Percentiles rank a stretch among this genome's conserved stretches.
Evolutionary conservation across 1,140 invertebrate species (phyloP).

Genomic region (Diploscapter pachys): DNA sequence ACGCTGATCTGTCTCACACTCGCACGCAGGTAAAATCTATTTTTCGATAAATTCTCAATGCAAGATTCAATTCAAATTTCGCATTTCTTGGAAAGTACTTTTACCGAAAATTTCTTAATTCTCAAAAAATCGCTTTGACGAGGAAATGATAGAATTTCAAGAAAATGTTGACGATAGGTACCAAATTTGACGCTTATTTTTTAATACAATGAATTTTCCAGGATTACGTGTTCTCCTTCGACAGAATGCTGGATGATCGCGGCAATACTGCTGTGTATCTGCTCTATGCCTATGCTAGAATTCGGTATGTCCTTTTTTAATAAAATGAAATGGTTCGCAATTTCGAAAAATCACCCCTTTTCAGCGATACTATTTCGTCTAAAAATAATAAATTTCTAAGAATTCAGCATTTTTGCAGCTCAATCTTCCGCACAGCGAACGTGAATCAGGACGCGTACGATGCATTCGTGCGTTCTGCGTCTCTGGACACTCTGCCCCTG

Average conservation of each 20-base stretch:
- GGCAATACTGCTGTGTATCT: constrained; percentile 98
- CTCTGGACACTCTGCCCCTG: constrained; percentile 62
- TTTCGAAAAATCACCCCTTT: constrained; percentile 9
- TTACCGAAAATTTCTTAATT: too few species aligned
- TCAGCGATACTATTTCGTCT: too few species aligned
- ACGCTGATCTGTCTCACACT: constrained; percentile 91
- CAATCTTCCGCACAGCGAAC: constrained; percentile 76
- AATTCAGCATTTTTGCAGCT: constrained; percentile 37
- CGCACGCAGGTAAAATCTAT: constrained; percentile 64
- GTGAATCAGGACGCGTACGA: constrained; percentile 55
- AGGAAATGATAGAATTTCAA: too few species aligned
- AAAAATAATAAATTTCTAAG: too few species aligned
- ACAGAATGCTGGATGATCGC: constrained; percentile 97
- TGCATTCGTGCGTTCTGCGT: constrained; percentile 28
- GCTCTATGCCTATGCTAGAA: constrained; percentile 89
- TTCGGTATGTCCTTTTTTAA: constrained; percentile 66
- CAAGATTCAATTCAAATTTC: too few species aligned
- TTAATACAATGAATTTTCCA: constrained; percentile 51
- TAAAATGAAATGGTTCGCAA: neutral
- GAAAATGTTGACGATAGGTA: neutral
- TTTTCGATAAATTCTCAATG: too few species aligned
- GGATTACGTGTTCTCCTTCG: constrained; percentile 98
- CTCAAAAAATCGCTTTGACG: too few species aligned
- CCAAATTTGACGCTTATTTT: neutral
- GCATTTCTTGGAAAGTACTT: too few species aligned